Conservation (phyloP, 1,140 invertebrate species). For the Aphidius gifuensis region DNA sequence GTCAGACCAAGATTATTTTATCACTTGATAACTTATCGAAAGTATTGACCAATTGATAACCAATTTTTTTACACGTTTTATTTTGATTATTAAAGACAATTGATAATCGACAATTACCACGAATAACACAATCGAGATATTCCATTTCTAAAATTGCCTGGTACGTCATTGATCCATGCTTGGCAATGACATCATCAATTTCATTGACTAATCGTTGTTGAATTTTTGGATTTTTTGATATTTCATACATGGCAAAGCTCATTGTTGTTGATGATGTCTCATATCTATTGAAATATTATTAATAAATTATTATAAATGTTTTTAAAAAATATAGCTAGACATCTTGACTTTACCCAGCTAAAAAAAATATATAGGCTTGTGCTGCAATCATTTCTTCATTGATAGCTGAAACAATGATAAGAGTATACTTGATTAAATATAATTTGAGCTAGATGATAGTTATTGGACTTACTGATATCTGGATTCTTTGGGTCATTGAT, state of each 20-base stretch:
- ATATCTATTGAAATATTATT: background rate
- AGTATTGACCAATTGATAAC: too few species aligned
- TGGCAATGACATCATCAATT: slow-evolving; percentile 30
- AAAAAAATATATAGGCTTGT: slow-evolving; percentile 35
- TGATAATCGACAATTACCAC: slow-evolving; percentile 23
- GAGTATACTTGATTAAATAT: background rate
- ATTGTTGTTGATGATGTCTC: slow-evolving; percentile 33
- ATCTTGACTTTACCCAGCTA: slow-evolving; percentile 5
- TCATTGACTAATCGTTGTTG: slow-evolving; percentile 43
- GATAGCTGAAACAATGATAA: slow-evolving; percentile 20
- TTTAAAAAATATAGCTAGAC: too few species aligned
- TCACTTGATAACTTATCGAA: too few species aligned
- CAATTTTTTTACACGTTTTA: too few species aligned
- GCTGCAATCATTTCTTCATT: slow-evolving; percentile 27
- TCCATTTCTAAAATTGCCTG: slow-evolving; percentile 47
- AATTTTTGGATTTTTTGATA: slow-evolving; percentile 25
- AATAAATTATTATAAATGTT: too few species aligned
- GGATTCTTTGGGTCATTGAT: too few species aligned
- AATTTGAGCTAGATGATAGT: background rate
- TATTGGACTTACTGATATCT: background rate
- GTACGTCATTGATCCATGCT: slow-evolving; percentile 38
- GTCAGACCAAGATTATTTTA: too few species aligned
- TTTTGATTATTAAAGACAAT: too few species aligned
- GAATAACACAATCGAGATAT: slow-evolving; percentile 44
- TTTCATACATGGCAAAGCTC: slow-evolving; percentile 36